These are phyloP conservation scores for Drosophila parvula DNA, from an alignment of 1,140 invertebrate species.

Conservation along the genomic window DNA sequence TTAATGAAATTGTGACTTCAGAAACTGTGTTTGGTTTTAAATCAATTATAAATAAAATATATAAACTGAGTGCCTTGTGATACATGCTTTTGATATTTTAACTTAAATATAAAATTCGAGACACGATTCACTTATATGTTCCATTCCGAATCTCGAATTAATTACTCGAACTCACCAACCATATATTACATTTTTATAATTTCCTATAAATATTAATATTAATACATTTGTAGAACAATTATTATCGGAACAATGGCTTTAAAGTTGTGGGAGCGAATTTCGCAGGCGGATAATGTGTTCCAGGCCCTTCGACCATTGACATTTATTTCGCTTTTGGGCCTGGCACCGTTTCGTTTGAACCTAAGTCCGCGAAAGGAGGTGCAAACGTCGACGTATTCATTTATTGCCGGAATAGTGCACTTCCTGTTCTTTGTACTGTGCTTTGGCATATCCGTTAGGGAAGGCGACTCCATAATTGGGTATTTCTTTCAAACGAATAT, in stretches of 20 bases:
- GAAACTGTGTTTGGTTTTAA: too few species aligned
- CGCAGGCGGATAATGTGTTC: conserved; percentile 80
- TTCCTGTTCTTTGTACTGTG: conserved; percentile 77
- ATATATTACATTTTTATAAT: too few species aligned
- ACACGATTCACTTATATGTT: too few species aligned
- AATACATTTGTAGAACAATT: background rate
- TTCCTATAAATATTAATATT: too few species aligned
- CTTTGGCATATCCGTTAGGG: conserved; percentile 61
- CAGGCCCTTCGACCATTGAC: conserved; percentile 75
- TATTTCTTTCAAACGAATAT: conserved; percentile 83
- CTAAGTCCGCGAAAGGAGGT: conserved; percentile 72
- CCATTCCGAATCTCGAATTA: too few species aligned
- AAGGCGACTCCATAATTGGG: conserved; percentile 79
- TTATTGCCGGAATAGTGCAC: conserved; percentile 72
- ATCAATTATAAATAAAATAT: background rate
- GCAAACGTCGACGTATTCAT: conserved; percentile 70
- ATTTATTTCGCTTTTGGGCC: conserved; percentile 71
- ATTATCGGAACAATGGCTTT: conserved; percentile 45
- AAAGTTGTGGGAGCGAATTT: conserved; percentile 70
- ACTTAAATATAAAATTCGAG: too few species aligned
- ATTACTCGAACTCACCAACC: too few species aligned
- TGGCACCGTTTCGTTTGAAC: conserved; percentile 76
- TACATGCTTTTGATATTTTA: too few species aligned
- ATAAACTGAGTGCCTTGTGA: background rate
- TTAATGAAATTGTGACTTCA: background rate